Percentiles rank a stretch among this genome's conserved stretches.
phyloP scores from a whole-genome alignment of 2,113 vertebrate genomes.

The Platichthys stellatus region DNA sequence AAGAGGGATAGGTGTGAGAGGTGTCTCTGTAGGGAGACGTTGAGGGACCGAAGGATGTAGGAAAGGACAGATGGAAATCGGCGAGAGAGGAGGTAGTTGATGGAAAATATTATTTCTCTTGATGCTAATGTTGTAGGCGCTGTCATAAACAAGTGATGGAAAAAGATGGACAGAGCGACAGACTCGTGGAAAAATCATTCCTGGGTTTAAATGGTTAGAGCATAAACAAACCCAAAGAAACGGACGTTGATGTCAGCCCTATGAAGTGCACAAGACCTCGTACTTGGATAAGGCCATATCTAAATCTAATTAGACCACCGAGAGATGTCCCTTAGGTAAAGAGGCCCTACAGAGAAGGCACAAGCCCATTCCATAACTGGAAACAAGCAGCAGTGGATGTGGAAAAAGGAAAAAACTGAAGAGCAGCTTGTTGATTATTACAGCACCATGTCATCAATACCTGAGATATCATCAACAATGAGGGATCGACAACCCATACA shows the following conservation, averaged over 20 bases:
- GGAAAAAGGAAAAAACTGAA: no score
- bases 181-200: slow-evolving; percentile 7
- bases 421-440: background rate
- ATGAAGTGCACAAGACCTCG: background rate
- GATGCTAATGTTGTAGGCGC: slow-evolving; percentile 28
- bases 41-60: background rate
- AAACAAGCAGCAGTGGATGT: background rate
- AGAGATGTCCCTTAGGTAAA: background rate
- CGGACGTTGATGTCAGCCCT: background rate
- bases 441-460: no score
- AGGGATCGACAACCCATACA: background rate
- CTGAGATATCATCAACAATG: background rate
- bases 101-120: slow-evolving; percentile 42
- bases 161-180: slow-evolving; percentile 39
- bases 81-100: slow-evolving; percentile 14
- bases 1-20: slow-evolving; percentile 28
- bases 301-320: background rate
- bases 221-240: background rate
- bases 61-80: slow-evolving; percentile 17
- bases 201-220: slow-evolving; percentile 33
- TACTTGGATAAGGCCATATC: background rate
- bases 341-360: background rate
- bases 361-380: no score
- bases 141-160: slow-evolving; percentile 44
- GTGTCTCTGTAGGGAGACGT: slow-evolving; percentile 15